These are phyloP conservation scores for Diarsia rubi DNA, from an alignment of 2,888 invertebrate species.

Conservation along the genomic window DNA sequence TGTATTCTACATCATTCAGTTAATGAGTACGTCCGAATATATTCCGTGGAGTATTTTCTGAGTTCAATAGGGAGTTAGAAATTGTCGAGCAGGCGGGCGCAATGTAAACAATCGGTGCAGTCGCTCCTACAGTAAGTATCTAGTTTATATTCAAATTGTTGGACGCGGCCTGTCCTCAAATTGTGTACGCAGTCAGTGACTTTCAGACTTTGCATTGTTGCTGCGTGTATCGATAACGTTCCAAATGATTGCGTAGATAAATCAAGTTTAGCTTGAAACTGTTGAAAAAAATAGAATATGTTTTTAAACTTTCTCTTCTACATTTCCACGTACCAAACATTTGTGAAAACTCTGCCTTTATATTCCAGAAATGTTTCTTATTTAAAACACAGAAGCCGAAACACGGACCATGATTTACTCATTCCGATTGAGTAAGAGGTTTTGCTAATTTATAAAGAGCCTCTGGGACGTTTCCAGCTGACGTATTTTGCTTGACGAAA, in stretches of 20 bases:
- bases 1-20: conserved; percentile 28
- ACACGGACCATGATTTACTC: conserved; percentile 36
- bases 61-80: conserved; percentile 65
- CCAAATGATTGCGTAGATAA: conserved; percentile 2
- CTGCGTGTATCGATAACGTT: conserved; percentile 29
- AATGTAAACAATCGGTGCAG: conserved; percentile 74
- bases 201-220: conserved; percentile 60
- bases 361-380: conserved; percentile 15
- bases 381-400: conserved; percentile 28
- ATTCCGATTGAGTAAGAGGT: conserved; percentile 54
- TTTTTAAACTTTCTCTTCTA: background rate
- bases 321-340: background rate
- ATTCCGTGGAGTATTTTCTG: conserved; percentile 48
- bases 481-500: conserved; percentile 58
- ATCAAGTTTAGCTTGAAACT: background rate
- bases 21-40: conserved; percentile 61
- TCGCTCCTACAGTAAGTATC: conserved; percentile 69
- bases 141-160: conserved; percentile 84
- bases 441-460: conserved; percentile 56
- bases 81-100: conserved; percentile 56
- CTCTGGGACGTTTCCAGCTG: conserved; percentile 60
- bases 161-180: conserved; percentile 66
- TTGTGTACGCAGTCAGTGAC: conserved; percentile 67
- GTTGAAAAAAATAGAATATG: background rate
- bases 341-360: background rate